Base-by-base conservation (phyloP, 2,888 invertebrate genomes). In the Gasteruption jaculator region DNA sequence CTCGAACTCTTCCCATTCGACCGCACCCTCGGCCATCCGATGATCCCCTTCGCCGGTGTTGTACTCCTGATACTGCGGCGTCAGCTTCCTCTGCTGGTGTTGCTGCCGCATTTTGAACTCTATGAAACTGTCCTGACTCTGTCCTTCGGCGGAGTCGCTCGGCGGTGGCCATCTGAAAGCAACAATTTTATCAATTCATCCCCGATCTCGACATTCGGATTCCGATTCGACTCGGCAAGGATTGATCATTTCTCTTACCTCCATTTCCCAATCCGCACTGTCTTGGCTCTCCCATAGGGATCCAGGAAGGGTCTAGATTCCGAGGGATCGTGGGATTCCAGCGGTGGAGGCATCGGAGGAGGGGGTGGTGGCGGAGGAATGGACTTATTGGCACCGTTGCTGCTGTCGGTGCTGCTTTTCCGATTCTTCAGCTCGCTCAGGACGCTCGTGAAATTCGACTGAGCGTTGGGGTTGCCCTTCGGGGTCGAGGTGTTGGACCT, bases 241-340 rank as follows among this genome's bases (percentile, higher is more conserved):
- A 10, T 8, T 8, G n/a, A 22, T 22, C 5, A n/a, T n/a, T n/a
- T n/a, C n/a, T 15, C 16, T 49, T 42, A 64, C 66, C 89, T 76
- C 93, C 93, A 93, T 72, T 92, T 93, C 2, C 92, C 95, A 39
- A 96, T 94, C 20, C 94, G 76, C 0, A 95, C 93, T 0, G 94
- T 95, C 64, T 94, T 92, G 0, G 94, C 94, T 18, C 94, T 75
- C 0, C 93, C 92, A 58, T 92, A 92, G 0, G 91, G 91, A 68
- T 92, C 91, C 55, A 92, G 76, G 63, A 91, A 91, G 1, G 88
- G 89, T 6, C 90, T 74, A 0, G 82, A 81, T 62, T 88, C 90
- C 0, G 85, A 85, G 0, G 88, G 89, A 63, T 90, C 91, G 40
- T 83, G 81, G 33, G 81, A 79, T 57, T 87, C 86, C 4, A 88